Percentiles rank a stretch among this genome's conserved stretches.
Evolutionary conservation across 2,113 vertebrate species (phyloP).

Genomic region (Ceratotherium simum): DNA sequence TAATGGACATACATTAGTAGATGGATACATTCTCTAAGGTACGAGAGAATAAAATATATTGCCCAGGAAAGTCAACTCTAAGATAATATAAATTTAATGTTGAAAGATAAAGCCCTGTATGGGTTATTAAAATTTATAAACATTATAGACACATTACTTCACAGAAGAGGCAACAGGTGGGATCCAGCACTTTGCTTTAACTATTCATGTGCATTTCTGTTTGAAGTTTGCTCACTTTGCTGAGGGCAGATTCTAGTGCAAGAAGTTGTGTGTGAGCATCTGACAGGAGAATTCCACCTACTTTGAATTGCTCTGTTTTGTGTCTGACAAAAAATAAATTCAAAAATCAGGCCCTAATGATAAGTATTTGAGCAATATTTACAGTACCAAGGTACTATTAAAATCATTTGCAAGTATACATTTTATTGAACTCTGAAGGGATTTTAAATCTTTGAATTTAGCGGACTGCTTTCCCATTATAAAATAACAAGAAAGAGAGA

Average conservation of each 20-base stretch:
- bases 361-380: constrained; percentile 39
- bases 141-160: constrained; percentile 76
- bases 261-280: not conserved
- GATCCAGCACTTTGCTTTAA: constrained; percentile 74
- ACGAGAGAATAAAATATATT: constrained; percentile 36
- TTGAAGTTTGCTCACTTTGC: constrained; percentile 74
- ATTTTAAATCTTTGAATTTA: constrained; percentile 26
- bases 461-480: not conserved
- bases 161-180: constrained; percentile 77
- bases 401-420: not conserved
- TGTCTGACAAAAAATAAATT: constrained; percentile 12
- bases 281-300: constrained; percentile 40
- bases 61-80: constrained; percentile 24
- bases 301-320: constrained; percentile 15
- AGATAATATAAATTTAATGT: constrained; percentile 60
- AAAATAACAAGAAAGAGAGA: constrained; percentile 22
- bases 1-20: not conserved
- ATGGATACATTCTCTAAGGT: not conserved
- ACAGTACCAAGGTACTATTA: not conserved
- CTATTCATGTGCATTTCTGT: constrained; percentile 78
- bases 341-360: not conserved
- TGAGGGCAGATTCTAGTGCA: constrained; percentile 65
- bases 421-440: not conserved
- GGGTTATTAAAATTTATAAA: constrained; percentile 76
- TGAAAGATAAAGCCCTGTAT: constrained; percentile 46